A percentile compares a stretch with the other conserved stretches of the same genome.
Conservation (phyloP, 2,888 invertebrate species). For the Holacanthella duospinosa region DNA sequence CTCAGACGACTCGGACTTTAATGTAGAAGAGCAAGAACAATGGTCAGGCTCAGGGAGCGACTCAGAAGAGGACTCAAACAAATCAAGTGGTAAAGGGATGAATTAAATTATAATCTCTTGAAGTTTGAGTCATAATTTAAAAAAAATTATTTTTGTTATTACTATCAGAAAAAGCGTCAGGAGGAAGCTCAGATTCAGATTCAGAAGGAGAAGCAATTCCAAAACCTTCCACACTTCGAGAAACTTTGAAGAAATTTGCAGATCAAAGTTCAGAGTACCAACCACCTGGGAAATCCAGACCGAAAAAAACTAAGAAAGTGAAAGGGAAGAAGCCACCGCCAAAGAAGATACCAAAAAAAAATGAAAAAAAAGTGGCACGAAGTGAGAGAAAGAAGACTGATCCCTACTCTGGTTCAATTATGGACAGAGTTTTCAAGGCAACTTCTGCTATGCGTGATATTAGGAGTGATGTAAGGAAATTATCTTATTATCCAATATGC, state of each 20-base stretch:
- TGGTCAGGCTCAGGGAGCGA: not conserved
- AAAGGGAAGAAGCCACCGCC: conserved; percentile 9
- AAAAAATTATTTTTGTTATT: not conserved
- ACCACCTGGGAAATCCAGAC: not conserved
- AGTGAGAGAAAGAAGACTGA: not conserved
- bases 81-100: conserved; percentile 9
- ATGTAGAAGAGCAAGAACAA: conserved; percentile 15
- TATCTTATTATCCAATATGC: not conserved
- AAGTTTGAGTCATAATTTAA: no score
- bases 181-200: conserved; percentile 13
- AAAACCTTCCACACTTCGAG: conserved; percentile 23
- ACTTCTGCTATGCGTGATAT: conserved; percentile 1
- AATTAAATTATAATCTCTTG: not conserved
- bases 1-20: conserved; percentile 35
- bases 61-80: not conserved
- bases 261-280: conserved; percentile 11
- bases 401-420: not conserved
- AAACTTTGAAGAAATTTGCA: conserved; percentile 30
- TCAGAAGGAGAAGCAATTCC: conserved; percentile 8
- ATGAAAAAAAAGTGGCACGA: not conserved
- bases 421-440: not conserved
- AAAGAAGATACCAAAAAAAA: not conserved
- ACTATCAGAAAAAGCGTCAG: no score
- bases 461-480: conserved; percentile 2
- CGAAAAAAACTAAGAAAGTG: conserved; percentile 14